Evolutionary conservation across 2,888 invertebrate genomes (phyloP), one percentile per base, ranked within the genome.

Genomic region (Lasioglossum pauxillum): DNA sequence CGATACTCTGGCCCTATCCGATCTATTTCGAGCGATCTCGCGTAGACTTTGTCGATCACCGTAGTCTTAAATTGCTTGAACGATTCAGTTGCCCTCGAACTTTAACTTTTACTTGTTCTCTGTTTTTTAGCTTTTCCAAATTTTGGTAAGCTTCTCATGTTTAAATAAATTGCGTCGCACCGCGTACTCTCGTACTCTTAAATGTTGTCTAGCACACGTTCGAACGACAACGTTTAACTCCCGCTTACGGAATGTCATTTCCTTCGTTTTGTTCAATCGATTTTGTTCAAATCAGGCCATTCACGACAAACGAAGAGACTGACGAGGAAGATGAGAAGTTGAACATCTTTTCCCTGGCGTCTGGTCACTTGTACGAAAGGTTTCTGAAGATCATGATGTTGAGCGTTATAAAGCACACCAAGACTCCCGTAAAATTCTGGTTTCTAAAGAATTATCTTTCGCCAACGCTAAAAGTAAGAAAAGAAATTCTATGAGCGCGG

Each of bases 381-480:
- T 98, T 99, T 95, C 95, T 99, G 31, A 97, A 99, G 86, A 99
- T 99, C 91, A 99, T 99, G 99, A 99, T 99, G 99, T 95, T 99
- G 88, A 99, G 99, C 77, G 98, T 99, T 5, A 96, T 99, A 86
- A 99, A 99, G 95, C 97, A 99, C 94, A 99, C 99, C 12, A 98
- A 99, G 95, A 98, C 98, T 0, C 98, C 98, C 0, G 99, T 99
- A 53, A 99, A 99, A 95, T 99, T 99, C 96, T 99, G 99, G 99
- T 99, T 99, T 95, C 96, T 99, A 88, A 99, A 99, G 95, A 99
- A 99, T 95, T 99, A 99, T 95, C 96, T 99, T 23, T 99, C 99
- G 19, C 99, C 99, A 0, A 98, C 98, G 84, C 97, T 99, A 86
- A 99, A 98, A 96, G 98, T 98, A 95, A 93, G 93, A 86, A 8